Evolutionary conservation across 53 echinoderm and acorn worm species (phyloP), one percentile per base, ranked within the genome.

Genomic region (Actinopyga echinites): DNA sequence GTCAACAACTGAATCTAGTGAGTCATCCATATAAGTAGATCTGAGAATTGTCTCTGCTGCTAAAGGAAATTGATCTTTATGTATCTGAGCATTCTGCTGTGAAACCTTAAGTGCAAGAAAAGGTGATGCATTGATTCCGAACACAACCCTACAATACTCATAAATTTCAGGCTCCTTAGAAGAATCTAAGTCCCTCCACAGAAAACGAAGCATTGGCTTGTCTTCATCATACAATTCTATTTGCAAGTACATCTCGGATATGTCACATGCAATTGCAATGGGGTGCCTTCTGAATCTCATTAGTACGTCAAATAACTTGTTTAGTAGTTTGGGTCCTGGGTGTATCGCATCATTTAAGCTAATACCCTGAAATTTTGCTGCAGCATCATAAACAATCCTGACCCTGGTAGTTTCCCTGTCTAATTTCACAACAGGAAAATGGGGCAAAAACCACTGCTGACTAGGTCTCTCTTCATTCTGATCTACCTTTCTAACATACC

Each of bases 41-140:
- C 69, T 45, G 4, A 84, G 9, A 12, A 84, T 69, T 49, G 84
- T 55, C 24, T 71, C 54, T 68, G 84, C 6, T 55, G 73, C 73
- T 54, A 84, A 53, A 19, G 84, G 84, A 56, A 71, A 71, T 34
- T 84, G 8, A 49, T 36, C 56, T 28, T 44, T 26, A 71, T 54
- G 26, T 52, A 9, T 69, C 56, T 68, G 32, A 30, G 84, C 84
- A 68, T 84, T 45, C 12, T 61, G 35, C 3, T 65, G 30, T 4
- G 84, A 25, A 1, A 71, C 71, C 33, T 7, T 19, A 4, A 53
- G 56, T 13, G 84, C 71, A 53, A 84, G 4, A 15, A 84, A 84
- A 28, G 84, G 84, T 30, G 71, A 71, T 9, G 84, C 55, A 55
- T 84, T 84, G 1, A 84, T 21, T 28, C 84, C 73, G 69, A 84